Base-by-base conservation (phyloP, 92 coral and sea anemone species). In the Palythoa caribaeorum region DNA sequence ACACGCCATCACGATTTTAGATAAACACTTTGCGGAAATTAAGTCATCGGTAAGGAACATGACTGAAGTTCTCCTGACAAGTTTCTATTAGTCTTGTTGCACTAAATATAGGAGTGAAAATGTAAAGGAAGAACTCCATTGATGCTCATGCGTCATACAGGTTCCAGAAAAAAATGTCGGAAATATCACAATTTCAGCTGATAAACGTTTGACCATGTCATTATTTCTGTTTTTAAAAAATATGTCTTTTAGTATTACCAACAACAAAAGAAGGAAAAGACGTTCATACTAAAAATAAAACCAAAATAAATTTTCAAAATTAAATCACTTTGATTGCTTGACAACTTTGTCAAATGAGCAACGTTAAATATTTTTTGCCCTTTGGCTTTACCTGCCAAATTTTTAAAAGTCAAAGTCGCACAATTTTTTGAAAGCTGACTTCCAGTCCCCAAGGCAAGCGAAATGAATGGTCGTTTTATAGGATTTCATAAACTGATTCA, bases 1-100 rank as follows among this genome's bases (percentile, higher is more conserved):
- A 77, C 68, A 28, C 83, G 83, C 66, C 39, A 14, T 50, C 20
- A 38, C 8, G 9, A 40, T 47, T 76, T 76, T 50, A 50, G 80
- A 47, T 51, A 76, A 50, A 47, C 62, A 47, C 37, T n/a, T n/a
- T 50, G 60, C 60, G 55, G 55, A 40, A 12, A 19, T 35, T 10
- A 51, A 50, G 39, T 6, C 50, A 44, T 44, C 2, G 6, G 7
- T 44, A 4, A 4, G 28, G 28, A 28, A 28, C 0, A 28, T 28
- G 28, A 28, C 28, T 28, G 28, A 28, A 28, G 28, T 28, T 28
- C 28, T 28, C 28, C 28, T 28, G 50, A 44, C 50, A 44, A 44
- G 7, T 44, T 44, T 44, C 50, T 44, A 44, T 44, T 44, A 4
- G 50, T 44, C 7, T 44, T 44, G 50, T 44, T 44, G 62, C 1